Evolutionary conservation across 2,888 invertebrate genomes (phyloP).

Genomic region (Amblyteles armatorius): DNA sequence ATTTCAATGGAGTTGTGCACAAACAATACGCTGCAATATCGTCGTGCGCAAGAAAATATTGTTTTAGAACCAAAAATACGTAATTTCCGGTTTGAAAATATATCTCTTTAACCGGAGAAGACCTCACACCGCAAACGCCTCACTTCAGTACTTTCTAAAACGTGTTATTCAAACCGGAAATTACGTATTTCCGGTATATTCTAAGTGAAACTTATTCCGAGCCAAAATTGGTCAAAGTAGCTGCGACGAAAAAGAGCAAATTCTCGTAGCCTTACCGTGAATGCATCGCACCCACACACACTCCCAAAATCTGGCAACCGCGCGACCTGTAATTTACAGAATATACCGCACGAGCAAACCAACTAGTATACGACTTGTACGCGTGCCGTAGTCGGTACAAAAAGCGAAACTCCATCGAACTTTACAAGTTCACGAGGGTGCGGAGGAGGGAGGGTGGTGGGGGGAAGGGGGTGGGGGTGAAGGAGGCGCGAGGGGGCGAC

Average conservation of each 20-base stretch:
- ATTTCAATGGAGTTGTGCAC: no score
- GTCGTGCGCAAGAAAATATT: no score
- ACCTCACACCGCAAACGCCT: no score
- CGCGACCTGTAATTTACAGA: not conserved
- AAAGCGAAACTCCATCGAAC: constrained; percentile 36
- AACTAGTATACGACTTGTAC: not conserved
- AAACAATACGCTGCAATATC: no score
- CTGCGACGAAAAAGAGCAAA: not conserved
- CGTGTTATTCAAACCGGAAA: no score
- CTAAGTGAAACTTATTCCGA: no score
- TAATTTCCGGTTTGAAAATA: no score
- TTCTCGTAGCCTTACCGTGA: not conserved
- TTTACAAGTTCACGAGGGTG: constrained; percentile 16
- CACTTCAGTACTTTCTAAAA: no score
- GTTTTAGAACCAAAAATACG: no score
- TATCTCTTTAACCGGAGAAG: no score
- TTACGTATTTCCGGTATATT: no score
- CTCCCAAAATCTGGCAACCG: not conserved
- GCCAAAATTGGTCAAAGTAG: no score
- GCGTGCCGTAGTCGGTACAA: not conserved
- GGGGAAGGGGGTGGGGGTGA: not conserved
- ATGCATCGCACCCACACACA: not conserved
- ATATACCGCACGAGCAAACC: not conserved
- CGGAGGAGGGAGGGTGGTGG: not conserved
- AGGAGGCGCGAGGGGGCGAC: constrained; percentile 7